Conservation (phyloP, 1,140 invertebrate genomes). For the Drosophila simulans region DNA sequence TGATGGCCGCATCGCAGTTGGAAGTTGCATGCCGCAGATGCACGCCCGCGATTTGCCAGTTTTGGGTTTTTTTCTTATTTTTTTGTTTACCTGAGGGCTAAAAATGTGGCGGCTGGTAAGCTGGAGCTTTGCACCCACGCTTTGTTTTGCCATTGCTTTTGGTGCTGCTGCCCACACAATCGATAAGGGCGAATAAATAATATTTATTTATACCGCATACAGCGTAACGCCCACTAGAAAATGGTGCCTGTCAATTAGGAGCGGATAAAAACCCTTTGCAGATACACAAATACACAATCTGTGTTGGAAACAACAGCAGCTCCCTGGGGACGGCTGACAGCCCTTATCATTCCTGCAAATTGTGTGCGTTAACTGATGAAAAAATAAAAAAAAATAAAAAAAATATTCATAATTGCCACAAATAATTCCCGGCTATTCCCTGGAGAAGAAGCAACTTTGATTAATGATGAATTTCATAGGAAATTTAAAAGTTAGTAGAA, state of each 20-base stretch:
- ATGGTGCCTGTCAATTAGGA: conserved; percentile 30
- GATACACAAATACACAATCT: conserved; percentile 23
- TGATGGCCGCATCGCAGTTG: conserved; percentile 14
- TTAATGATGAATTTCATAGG: neutral
- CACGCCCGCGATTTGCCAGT: conserved; percentile 53
- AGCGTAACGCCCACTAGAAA: conserved; percentile 9
- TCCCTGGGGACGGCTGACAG: neutral
- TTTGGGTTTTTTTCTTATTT: conserved; percentile 4
- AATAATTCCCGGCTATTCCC: neutral
- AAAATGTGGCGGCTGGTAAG: conserved; percentile 2
- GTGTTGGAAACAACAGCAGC: conserved; percentile 1
- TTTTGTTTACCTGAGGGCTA: neutral
- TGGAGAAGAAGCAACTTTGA: neutral
- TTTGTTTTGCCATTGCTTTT: neutral
- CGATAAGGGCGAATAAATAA: conserved; percentile 62
- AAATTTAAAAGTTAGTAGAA: too few species aligned
- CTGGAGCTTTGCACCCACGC: conserved; percentile 36
- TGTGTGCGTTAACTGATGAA: neutral
- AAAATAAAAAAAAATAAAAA: neutral
- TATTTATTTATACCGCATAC: conserved; percentile 57
- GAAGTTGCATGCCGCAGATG: conserved; percentile 57
- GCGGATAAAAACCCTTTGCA: conserved; percentile 14
- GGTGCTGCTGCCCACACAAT: conserved; percentile 47
- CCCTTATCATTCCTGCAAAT: neutral
- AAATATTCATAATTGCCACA: neutral